These are phyloP conservation scores for Danaus plexippus DNA, from an alignment of 1,140 invertebrate species.

Conservation along the genomic window DNA sequence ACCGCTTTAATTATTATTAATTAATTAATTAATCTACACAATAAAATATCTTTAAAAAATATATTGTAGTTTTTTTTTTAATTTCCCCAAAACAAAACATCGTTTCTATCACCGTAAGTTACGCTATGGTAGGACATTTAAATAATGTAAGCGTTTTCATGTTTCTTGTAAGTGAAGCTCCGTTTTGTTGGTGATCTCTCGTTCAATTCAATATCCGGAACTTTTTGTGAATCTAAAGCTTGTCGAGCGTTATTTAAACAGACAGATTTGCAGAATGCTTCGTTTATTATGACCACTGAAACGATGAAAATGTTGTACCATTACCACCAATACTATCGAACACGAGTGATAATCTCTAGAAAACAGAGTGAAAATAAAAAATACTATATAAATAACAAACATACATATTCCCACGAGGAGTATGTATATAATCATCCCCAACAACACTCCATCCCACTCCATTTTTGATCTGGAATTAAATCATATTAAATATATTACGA, in stretches of 20 bases:
- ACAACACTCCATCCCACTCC: conserved; percentile 30
- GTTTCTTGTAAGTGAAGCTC: neutral
- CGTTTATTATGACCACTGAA: conserved; percentile 51
- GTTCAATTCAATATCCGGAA: conserved; percentile 42
- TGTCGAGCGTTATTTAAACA: conserved; percentile 40
- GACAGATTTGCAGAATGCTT: conserved; percentile 44
- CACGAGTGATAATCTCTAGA: too few species aligned
- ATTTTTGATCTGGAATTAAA: conserved; percentile 11
- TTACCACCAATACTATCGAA: neutral
- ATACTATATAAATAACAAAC: conserved; percentile 13
- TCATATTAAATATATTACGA: too few species aligned
- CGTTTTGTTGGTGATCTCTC: conserved; percentile 28
- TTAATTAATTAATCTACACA: conserved; percentile 9
- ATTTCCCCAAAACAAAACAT: neutral
- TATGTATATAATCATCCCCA: conserved; percentile 39
- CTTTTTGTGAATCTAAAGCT: conserved; percentile 11
- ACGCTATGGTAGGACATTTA: neutral
- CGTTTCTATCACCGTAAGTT: too few species aligned
- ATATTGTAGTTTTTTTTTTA: conserved; percentile 8
- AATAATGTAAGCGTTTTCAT: conserved; percentile 11
- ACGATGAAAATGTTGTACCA: conserved; percentile 9
- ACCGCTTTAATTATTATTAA: conserved; percentile 30
- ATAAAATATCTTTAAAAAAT: conserved; percentile 3
- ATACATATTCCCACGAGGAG: conserved; percentile 38
- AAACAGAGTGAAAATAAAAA: too few species aligned